Evolutionary conservation across 2,113 vertebrate genomes (phyloP).

Genomic region (Crocuta crocuta): DNA sequence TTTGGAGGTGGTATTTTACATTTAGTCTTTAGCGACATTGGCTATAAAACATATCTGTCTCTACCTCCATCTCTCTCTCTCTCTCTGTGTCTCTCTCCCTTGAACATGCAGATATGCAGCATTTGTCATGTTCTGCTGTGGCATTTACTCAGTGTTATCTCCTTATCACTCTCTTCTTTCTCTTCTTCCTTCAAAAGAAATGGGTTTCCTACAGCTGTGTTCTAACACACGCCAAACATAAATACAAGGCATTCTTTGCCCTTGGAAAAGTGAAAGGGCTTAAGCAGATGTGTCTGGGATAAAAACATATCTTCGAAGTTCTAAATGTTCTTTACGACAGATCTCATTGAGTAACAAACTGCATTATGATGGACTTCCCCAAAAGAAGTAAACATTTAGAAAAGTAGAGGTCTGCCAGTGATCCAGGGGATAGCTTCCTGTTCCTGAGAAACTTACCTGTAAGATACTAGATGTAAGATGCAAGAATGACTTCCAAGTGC

Average conservation of each 20-base stretch:
- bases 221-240: conserved; percentile 57
- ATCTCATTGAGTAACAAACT: not conserved
- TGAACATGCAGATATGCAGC: not conserved
- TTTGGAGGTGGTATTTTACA: not conserved
- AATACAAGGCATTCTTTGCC: conserved; percentile 55
- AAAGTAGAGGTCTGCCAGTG: not conserved
- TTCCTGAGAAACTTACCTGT: conserved; percentile 24
- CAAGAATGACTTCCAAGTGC: not conserved
- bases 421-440: not conserved
- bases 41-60: not conserved
- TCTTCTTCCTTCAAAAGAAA: conserved; percentile 24
- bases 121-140: not conserved
- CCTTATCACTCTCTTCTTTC: conserved; percentile 31
- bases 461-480: not conserved
- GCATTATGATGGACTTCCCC: conserved; percentile 42
- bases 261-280: conserved; percentile 72
- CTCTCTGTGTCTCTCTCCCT: not conserved
- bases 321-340: conserved; percentile 19
- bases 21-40: conserved; percentile 2
- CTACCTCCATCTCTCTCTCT: not conserved
- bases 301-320: conserved; percentile 76
- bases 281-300: conserved; percentile 60
- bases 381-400: conserved; percentile 52
- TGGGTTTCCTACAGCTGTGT: not conserved
- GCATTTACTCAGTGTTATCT: not conserved